Conservation (phyloP, 2,113 vertebrate species). For the Lipophrys pholis region DNA sequence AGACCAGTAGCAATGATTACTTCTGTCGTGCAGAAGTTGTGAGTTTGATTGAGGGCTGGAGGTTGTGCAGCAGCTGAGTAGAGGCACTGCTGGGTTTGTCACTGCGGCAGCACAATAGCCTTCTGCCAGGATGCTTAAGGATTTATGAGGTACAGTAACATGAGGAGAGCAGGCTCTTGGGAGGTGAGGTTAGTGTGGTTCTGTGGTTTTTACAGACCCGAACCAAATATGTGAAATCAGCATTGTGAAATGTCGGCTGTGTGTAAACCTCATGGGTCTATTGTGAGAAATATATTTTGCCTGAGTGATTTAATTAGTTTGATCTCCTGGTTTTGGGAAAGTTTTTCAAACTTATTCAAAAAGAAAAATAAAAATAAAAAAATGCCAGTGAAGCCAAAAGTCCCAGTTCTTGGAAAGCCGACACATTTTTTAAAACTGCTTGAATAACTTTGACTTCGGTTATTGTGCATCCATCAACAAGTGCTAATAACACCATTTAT, state of each 20-base stretch:
- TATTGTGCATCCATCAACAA: slow-evolving; percentile 3
- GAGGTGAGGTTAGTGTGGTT: slow-evolving; percentile 54
- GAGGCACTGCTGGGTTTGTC: slow-evolving; percentile 36
- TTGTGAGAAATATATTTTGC: slow-evolving; percentile 16
- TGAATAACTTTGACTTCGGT: not conserved
- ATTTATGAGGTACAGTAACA: slow-evolving; percentile 58
- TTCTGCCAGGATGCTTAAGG: slow-evolving; percentile 32
- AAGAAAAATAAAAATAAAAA: slow-evolving; percentile 5
- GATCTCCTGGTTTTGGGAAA: slow-evolving; percentile 3
- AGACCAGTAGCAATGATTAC: slow-evolving; percentile 33
- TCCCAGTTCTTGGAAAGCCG: slow-evolving; percentile 21
- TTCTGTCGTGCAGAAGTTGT: slow-evolving; percentile 13
- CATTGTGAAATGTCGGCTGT: slow-evolving; percentile 46
- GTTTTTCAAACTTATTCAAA: not conserved
- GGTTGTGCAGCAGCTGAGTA: slow-evolving; percentile 25
- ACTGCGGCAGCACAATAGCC: slow-evolving; percentile 47
- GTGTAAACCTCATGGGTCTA: not conserved
- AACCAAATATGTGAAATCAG: slow-evolving; percentile 55
- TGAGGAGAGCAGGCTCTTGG: slow-evolving; percentile 50
- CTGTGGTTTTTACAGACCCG: slow-evolving; percentile 53
- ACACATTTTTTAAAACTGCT: not conserved
- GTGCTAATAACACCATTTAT: not conserved
- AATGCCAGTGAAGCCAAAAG: not conserved
- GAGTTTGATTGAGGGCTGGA: not conserved
- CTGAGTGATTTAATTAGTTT: slow-evolving; percentile 11